Percentiles rank a stretch among this genome's conserved stretches.
Conservation (phyloP, 2,113 vertebrate genomes). For the Myrmecobius fasciatus region DNA sequence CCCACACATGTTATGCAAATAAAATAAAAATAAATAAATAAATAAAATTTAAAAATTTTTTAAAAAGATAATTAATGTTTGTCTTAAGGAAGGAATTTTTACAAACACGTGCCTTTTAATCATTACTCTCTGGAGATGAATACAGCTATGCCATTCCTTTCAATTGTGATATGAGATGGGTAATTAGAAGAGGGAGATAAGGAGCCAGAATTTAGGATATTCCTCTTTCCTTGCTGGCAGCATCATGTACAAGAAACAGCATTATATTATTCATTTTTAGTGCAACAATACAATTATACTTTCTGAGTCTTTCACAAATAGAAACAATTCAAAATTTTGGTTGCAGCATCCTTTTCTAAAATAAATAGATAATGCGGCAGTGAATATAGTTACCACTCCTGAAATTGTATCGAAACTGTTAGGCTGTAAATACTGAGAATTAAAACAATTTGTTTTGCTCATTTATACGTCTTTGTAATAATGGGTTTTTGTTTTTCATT, state of each 20-base stretch:
- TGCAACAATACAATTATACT: background rate
- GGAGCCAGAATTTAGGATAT: background rate
- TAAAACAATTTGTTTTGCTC: background rate
- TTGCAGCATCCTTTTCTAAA: background rate
- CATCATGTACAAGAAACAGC: background rate
- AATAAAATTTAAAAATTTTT: no score
- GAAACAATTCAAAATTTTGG: background rate
- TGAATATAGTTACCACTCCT: background rate
- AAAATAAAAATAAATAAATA: no score
- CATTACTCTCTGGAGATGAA: background rate
- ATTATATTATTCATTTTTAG: background rate
- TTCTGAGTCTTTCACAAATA: background rate
- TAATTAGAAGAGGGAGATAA: background rate
- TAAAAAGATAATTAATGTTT: background rate
- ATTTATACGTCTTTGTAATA: background rate
- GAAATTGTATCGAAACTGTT: background rate
- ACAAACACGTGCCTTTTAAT: background rate
- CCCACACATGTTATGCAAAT: no score
- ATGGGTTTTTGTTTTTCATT: background rate
- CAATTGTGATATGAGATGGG: background rate
- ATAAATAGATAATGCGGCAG: background rate
- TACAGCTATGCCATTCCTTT: background rate
- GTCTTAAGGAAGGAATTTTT: background rate
- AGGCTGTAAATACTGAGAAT: background rate
- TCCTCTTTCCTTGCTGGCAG: background rate